phyloP scores from a whole-genome alignment of 2,113 vertebrate species.

The Poeciliopsis retropinna region DNA sequence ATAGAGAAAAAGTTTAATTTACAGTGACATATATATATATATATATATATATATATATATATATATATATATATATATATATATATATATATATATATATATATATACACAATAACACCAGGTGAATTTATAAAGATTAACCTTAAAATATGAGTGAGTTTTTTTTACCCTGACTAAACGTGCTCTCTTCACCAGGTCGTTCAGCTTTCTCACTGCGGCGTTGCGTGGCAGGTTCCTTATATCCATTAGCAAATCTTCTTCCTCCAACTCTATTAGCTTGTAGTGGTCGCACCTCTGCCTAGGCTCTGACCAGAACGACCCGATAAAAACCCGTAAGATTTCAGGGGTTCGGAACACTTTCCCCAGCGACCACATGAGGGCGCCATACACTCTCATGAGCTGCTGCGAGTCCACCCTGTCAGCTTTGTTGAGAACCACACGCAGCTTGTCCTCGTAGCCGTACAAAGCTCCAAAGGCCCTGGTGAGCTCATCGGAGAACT shows the following conservation, averaged over 20 bases:
- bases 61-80: too few relatives aligned
- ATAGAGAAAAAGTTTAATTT: not conserved
- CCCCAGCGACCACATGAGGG: conserved; percentile 93
- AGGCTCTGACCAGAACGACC: conserved; percentile 91
- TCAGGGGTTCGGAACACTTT: conserved; percentile 90
- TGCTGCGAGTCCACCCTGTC: conserved; percentile 91
- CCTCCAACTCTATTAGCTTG: conserved; percentile 88
- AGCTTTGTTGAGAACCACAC: conserved; percentile 92
- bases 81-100: too few relatives aligned
- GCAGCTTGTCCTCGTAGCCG: conserved; percentile 91
- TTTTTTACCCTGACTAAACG: conserved; percentile 86
- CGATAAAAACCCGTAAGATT: conserved; percentile 88
- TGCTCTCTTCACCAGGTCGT: conserved; percentile 89
- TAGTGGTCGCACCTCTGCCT: conserved; percentile 85
- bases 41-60: too few relatives aligned
- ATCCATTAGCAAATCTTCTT: conserved; percentile 88
- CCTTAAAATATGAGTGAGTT: not conserved
- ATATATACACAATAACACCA: not conserved
- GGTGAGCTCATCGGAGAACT: conserved; percentile 92
- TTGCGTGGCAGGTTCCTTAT: conserved; percentile 89
- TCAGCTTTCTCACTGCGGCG: conserved; percentile 87
- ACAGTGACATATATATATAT: not conserved
- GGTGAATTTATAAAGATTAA: not conserved
- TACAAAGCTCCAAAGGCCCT: conserved; percentile 86
- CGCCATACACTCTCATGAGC: conserved; percentile 91